Percentiles rank a stretch among this genome's conserved stretches.
phyloP scores from a whole-genome alignment of 2,797 vertebrate genomes.

The Balearica regulorum region DNA sequence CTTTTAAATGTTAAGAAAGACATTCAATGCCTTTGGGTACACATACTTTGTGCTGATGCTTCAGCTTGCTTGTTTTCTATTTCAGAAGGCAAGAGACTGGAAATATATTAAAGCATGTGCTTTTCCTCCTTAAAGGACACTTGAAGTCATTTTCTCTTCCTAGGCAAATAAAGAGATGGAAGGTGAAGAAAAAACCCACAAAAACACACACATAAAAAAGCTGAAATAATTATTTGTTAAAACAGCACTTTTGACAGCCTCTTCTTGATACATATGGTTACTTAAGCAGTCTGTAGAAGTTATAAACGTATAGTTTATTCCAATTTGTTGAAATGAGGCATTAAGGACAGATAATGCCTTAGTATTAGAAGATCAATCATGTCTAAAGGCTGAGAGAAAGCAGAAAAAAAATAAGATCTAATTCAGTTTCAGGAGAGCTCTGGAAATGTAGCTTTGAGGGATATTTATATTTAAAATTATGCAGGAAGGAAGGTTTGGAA shows the following conservation, averaged over 20 bases:
- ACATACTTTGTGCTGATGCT: neutral
- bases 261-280: neutral
- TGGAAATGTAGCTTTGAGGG: neutral
- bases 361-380: neutral
- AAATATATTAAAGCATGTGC: neutral
- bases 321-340: neutral
- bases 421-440: neutral
- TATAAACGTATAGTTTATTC: neutral
- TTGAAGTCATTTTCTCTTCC: neutral
- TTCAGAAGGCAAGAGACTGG: neutral
- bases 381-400: neutral
- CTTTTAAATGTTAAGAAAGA: neutral
- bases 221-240: neutral
- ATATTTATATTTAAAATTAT: neutral
- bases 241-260: neutral
- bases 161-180: neutral
- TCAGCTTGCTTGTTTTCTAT: neutral
- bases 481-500: neutral
- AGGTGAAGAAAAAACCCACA: no score
- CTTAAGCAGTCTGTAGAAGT: neutral
- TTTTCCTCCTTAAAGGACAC: neutral
- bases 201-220: no score
- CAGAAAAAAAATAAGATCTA: neutral
- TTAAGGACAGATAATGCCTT: neutral
- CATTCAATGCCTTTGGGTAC: neutral